A percentile compares a stretch with the other conserved stretches of the same genome.
phyloP scores from a whole-genome alignment of 2,888 invertebrate genomes.

The Globia sparganii region DNA sequence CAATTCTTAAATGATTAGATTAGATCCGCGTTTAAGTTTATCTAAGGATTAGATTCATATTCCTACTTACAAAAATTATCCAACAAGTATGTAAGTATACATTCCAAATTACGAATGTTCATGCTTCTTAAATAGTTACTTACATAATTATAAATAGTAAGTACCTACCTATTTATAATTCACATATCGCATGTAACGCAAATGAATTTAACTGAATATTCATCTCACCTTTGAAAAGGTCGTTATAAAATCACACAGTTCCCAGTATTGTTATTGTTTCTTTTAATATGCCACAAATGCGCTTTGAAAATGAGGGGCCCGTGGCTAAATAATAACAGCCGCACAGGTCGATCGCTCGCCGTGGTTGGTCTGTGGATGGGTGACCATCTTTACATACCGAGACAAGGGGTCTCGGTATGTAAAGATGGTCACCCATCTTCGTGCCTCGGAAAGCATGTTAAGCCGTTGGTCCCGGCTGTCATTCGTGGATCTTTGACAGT shows the following conservation, averaged over 20 bases:
- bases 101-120: neutral
- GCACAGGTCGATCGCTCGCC: no score
- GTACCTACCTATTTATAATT: neutral
- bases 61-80: constrained; percentile 11
- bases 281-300: neutral
- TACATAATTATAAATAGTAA: neutral
- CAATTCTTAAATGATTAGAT: constrained; percentile 7
- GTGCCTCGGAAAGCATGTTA: no score
- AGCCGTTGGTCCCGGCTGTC: no score
- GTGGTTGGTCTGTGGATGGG: no score
- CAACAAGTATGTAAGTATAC: neutral
- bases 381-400: no score
- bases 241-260: neutral
- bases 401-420: no score
- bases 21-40: neutral
- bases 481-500: no score
- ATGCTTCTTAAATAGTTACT: neutral
- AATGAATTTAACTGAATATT: constrained; percentile 29
- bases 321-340: no score
- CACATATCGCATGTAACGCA: neutral
- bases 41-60: neutral
- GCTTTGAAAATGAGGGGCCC: no score
- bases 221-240: constrained; percentile 16
- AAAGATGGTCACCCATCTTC: no score
- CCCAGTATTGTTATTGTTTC: neutral